Evolutionary conservation across 1,140 invertebrate species (phyloP).

Genomic region (Caerostris extrusa): DNA sequence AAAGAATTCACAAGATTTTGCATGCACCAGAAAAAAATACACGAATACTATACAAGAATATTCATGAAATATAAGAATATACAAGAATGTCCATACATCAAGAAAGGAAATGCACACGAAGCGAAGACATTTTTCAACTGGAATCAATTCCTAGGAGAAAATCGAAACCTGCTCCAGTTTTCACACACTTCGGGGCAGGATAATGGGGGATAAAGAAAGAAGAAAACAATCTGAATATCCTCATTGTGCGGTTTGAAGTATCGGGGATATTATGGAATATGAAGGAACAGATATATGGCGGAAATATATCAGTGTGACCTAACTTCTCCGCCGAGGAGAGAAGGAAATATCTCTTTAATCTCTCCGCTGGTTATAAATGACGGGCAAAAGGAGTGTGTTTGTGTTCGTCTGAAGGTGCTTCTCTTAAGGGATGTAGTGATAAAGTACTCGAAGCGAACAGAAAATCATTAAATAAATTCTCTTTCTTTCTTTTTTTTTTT

Average conservation of each 20-base stretch:
- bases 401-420: not conserved
- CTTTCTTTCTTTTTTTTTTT: not conserved
- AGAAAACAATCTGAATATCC: constrained; percentile 6
- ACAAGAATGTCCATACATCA: not conserved
- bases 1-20: too few species aligned
- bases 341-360: constrained; percentile 47
- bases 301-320: constrained; percentile 36
- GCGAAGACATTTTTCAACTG: constrained; percentile 12
- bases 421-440: not conserved
- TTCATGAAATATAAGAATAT: too few species aligned
- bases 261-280: constrained; percentile 44
- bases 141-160: not conserved
- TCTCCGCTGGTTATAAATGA: constrained; percentile 52
- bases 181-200: not conserved
- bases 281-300: constrained; percentile 44
- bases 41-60: too few species aligned
- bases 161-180: constrained; percentile 51
- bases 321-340: not conserved
- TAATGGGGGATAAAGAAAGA: not conserved
- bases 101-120: not conserved
- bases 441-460: not conserved
- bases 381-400: not conserved
- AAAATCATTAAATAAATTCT: not conserved
- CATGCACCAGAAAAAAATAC: too few species aligned
- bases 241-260: constrained; percentile 62